Evolutionary conservation across 2,797 vertebrate genomes (phyloP).

Genomic region (Pygocentrus nattereri): DNA sequence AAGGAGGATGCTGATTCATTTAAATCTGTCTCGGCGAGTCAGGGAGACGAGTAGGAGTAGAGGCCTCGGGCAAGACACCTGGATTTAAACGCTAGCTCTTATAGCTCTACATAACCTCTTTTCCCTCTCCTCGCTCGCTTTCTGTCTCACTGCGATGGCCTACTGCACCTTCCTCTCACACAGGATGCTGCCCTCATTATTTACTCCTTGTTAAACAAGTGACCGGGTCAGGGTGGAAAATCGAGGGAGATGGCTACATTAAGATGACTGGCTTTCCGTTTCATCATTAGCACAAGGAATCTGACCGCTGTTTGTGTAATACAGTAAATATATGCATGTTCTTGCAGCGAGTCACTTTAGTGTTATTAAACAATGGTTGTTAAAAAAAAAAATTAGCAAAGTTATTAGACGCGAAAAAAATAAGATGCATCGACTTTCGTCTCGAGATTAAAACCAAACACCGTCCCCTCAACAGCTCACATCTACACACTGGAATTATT

Average conservation of each 20-base stretch:
- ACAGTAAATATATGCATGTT: background rate
- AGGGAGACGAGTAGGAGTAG: background rate
- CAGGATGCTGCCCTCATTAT: background rate
- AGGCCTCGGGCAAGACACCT: slow-evolving; percentile 34
- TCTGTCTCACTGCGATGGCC: slow-evolving; percentile 56
- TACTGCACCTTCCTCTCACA: slow-evolving; percentile 45
- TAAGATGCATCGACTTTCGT: slow-evolving; percentile 64
- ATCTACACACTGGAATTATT: slow-evolving; percentile 60
- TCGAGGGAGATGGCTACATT: background rate
- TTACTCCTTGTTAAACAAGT: background rate
- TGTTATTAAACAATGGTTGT: slow-evolving; percentile 36
- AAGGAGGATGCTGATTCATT: slow-evolving; percentile 43
- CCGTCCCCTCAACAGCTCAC: slow-evolving; percentile 58
- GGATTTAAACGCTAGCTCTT: slow-evolving; percentile 53
- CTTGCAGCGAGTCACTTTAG: background rate
- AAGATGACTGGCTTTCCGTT: background rate
- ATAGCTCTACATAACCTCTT: slow-evolving; percentile 8
- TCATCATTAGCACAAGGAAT: background rate
- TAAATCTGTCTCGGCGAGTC: slow-evolving; percentile 46
- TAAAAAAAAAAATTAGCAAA: slow-evolving; percentile 34
- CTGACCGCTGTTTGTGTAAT: background rate
- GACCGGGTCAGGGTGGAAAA: background rate
- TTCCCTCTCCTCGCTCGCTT: background rate
- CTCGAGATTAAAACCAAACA: slow-evolving; percentile 53
- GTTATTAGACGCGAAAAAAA: slow-evolving; percentile 54